These are phyloP conservation scores for Prostheceraeus crozeri DNA, from an alignment of 2,888 invertebrate species.

Conservation along the genomic window DNA sequence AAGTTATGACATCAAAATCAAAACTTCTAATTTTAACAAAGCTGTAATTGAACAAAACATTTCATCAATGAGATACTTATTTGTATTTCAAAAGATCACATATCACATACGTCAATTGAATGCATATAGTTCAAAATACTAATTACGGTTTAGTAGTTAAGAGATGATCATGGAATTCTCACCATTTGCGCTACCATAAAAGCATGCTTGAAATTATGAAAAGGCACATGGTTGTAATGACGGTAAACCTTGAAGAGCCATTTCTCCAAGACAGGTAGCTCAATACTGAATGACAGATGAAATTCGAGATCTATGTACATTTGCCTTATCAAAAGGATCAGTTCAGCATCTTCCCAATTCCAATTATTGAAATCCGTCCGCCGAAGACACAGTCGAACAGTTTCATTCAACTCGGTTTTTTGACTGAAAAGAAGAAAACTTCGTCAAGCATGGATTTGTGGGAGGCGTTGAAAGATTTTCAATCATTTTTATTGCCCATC, in stretches of 20 bases:
- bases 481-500: no score
- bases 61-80: no score
- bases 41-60: no score
- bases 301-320: conserved; percentile 71
- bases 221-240: conserved; percentile 56
- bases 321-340: conserved; percentile 69
- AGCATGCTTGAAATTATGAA: conserved; percentile 58
- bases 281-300: conserved; percentile 33
- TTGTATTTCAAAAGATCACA: no score
- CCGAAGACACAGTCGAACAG: conserved; percentile 64
- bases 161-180: conserved; percentile 41
- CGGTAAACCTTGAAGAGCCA: conserved; percentile 53
- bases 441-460: no score
- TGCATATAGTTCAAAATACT: no score
- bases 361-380: conserved; percentile 71
- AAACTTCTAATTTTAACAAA: no score
- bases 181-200: conserved; percentile 58
- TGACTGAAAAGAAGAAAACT: background rate
- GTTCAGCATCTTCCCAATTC: conserved; percentile 74
- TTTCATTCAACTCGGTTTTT: conserved; percentile 60
- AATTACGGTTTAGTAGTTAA: background rate
- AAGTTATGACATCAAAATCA: no score
- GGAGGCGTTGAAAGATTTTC: no score
- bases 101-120: no score
- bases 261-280: conserved; percentile 41